Evolutionary conservation across 2,888 invertebrate genomes (phyloP), one percentile per base, ranked within the genome.

Genomic region (Oscheius myriophilus): DNA sequence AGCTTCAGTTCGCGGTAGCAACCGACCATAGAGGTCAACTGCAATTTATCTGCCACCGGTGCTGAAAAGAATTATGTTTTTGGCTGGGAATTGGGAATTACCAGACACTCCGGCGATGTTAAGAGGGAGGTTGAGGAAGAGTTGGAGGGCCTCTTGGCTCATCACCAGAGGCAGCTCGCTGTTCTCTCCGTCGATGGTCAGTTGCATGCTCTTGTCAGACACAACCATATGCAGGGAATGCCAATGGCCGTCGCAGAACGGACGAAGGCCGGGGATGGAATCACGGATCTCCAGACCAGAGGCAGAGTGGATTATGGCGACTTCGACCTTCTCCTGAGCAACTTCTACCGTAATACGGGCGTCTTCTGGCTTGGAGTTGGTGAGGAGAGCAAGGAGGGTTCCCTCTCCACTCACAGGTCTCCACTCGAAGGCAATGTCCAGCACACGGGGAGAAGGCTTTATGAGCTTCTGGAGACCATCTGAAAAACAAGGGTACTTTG

Each of bases 171-270:
- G 70, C 49, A 73, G 49, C 9, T 74, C 67, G 51, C 67, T 69
- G 14, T 57, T 52, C 52, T 52, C 57, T 21, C 45, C 46, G 41
- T 69, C 71, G 21, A 78, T 46, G 46, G 59, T 65, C 68, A 75
- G 43, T 33, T 51, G 58, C 51, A 71, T 51, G 18, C 53, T 45
- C 25, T 73, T 59, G 11, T 51, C 39, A 25, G 71, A 67, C 9
- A 82, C 26, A 11, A 61, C 23, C 41, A 84, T 18, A 25, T 65
- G 61, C 23, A 84, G 59, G 14, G 72, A 69, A 45, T 83, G 84
- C 82, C 83, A 84, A 52, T 79, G 53, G 12, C 74, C 71, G 58
- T 81, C 76, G 59, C 84, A 84, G 26, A 84, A 49, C 1, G 69
- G 45, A 23, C 72, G 43, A 14, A 72, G 53, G n/a, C 67, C 58